These are phyloP conservation scores for Cladopsammia gracilis DNA, from an alignment of 64 coral and sea anemone genomes.

Conservation along the genomic window DNA sequence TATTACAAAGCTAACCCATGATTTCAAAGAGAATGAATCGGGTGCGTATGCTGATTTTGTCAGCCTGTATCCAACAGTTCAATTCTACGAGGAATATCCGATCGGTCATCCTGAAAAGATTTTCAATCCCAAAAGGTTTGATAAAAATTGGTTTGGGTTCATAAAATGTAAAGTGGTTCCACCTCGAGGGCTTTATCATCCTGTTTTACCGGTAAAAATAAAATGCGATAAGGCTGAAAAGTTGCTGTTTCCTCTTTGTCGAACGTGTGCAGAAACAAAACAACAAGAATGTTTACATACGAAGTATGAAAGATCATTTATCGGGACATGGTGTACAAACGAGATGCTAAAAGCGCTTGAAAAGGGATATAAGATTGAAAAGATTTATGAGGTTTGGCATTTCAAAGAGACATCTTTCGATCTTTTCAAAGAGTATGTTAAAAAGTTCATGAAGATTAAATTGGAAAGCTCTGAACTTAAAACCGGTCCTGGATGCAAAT, in stretches of 20 bases:
- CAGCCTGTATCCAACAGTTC: too few species aligned
- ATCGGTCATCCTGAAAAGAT: too few species aligned
- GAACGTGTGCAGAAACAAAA: neutral
- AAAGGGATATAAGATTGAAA: neutral
- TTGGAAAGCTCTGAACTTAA: neutral
- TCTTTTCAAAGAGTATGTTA: neutral
- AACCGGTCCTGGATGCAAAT: neutral
- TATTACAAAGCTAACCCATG: too few species aligned
- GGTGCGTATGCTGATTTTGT: too few species aligned
- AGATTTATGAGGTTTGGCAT: neutral
- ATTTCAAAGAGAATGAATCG: too few species aligned
- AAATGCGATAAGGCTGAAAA: neutral
- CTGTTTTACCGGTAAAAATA: neutral
- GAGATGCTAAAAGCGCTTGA: neutral
- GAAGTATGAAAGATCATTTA: neutral
- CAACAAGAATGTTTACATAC: neutral
- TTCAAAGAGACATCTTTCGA: neutral
- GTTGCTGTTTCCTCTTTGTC: neutral
- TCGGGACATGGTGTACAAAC: neutral
- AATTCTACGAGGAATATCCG: too few species aligned
- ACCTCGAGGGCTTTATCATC: neutral
- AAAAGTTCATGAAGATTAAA: slow-evolving; percentile 4
- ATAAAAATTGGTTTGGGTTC: too few species aligned
- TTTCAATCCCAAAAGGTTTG: too few species aligned
- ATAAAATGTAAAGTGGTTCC: too few species aligned